phyloP scores from a whole-genome alignment of 1,140 invertebrate genomes.

The Trichogramma pretiosum region DNA sequence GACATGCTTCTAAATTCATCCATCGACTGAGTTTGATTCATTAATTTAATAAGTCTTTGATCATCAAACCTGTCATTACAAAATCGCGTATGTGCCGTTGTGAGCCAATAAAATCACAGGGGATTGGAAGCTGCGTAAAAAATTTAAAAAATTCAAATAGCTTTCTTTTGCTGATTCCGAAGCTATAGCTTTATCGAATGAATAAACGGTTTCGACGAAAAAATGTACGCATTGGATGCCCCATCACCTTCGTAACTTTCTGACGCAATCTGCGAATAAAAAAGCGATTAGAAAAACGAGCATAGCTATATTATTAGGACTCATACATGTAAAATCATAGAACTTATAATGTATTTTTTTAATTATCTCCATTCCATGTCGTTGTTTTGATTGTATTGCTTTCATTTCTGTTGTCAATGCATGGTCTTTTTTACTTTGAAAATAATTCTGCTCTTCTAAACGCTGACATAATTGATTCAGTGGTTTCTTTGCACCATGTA shows the following conservation, averaged over 20 bases:
- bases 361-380: too few relatives aligned
- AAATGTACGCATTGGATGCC: background rate
- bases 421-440: too few relatives aligned
- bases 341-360: too few relatives aligned
- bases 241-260: background rate
- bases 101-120: background rate
- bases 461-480: constrained; percentile 10
- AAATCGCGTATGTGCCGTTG: background rate
- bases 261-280: background rate
- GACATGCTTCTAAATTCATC: background rate
- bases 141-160: background rate
- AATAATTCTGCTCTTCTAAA: too few relatives aligned
- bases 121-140: background rate
- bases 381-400: too few relatives aligned
- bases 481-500: constrained; percentile 15
- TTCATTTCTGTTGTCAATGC: too few relatives aligned
- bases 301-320: too few relatives aligned
- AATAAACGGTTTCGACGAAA: background rate
- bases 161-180: background rate
- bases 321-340: too few relatives aligned
- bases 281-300: background rate
- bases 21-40: background rate
- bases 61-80: background rate
- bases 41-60: background rate
- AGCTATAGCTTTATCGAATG: background rate